Evolutionary conservation across 2,888 invertebrate genomes (phyloP).

Genomic region (Conus canariensis): DNA sequence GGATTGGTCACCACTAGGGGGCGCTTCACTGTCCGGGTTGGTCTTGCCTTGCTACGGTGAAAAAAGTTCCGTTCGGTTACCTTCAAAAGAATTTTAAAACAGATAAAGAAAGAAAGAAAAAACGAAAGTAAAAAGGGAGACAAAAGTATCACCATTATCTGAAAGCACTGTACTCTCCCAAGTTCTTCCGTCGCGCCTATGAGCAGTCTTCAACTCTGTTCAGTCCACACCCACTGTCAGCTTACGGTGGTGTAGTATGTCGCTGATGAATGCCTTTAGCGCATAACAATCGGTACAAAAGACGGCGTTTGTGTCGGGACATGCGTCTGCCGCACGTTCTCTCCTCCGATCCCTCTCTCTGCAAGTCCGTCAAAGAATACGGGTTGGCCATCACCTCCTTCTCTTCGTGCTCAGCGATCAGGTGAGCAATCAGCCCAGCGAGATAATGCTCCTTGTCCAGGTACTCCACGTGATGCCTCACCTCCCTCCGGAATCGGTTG

Average conservation of each 20-base stretch:
- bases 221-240: too few relatives aligned
- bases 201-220: too few relatives aligned
- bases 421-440: slow-evolving; percentile 18
- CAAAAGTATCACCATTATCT: too few relatives aligned
- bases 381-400: neutral
- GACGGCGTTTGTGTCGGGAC: neutral
- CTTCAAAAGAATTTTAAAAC: too few relatives aligned
- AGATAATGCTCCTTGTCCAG: slow-evolving; percentile 28
- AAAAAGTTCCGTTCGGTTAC: too few relatives aligned
- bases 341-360: neutral
- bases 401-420: slow-evolving; percentile 19
- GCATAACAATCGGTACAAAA: neutral
- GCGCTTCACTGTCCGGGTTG: too few relatives aligned
- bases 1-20: too few relatives aligned
- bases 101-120: too few relatives aligned
- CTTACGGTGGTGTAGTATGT: neutral
- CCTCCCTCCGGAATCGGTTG: neutral
- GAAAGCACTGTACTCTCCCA: too few relatives aligned
- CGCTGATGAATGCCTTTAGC: neutral
- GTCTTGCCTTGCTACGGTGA: too few relatives aligned
- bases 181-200: too few relatives aligned
- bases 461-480: neutral
- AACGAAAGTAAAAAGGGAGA: too few relatives aligned
- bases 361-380: neutral
- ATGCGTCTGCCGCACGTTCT: neutral